Evolutionary conservation across 2,888 invertebrate genomes (phyloP).

Genomic region (Nephrotoma flavescens): DNA sequence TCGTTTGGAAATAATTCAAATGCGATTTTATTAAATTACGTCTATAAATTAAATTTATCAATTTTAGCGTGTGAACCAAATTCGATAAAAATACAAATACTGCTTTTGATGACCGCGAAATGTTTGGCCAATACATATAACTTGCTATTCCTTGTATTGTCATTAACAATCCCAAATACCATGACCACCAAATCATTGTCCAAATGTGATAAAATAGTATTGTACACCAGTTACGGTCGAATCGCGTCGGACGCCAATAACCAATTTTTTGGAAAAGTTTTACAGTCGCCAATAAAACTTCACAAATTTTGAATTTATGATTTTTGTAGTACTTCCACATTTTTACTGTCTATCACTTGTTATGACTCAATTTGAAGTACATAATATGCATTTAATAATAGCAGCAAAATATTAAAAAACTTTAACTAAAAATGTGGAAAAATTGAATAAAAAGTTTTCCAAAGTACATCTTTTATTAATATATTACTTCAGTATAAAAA

Average conservation of each 20-base stretch:
- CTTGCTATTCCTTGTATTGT: neutral
- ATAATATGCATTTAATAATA: neutral
- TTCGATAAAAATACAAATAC: neutral
- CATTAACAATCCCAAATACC: conserved; percentile 1
- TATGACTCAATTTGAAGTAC: neutral
- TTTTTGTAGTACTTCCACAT: neutral
- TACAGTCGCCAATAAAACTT: neutral
- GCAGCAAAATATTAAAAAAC: neutral
- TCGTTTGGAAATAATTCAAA: neutral
- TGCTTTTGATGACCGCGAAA: neutral
- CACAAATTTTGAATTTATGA: neutral
- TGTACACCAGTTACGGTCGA: neutral
- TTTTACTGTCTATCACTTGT: neutral
- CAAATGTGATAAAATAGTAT: neutral
- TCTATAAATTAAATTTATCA: neutral
- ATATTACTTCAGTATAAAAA: neutral
- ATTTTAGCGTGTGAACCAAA: neutral
- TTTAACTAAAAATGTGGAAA: neutral
- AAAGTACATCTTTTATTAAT: neutral
- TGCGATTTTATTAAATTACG: neutral
- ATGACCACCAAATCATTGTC: neutral
- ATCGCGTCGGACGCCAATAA: neutral
- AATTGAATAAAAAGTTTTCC: neutral
- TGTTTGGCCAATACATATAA: conserved; percentile 1
- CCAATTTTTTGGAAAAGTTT: neutral